These are phyloP conservation scores for Pandion haliaetus DNA, from an alignment of 2,113 vertebrate genomes.

Conservation along the genomic window DNA sequence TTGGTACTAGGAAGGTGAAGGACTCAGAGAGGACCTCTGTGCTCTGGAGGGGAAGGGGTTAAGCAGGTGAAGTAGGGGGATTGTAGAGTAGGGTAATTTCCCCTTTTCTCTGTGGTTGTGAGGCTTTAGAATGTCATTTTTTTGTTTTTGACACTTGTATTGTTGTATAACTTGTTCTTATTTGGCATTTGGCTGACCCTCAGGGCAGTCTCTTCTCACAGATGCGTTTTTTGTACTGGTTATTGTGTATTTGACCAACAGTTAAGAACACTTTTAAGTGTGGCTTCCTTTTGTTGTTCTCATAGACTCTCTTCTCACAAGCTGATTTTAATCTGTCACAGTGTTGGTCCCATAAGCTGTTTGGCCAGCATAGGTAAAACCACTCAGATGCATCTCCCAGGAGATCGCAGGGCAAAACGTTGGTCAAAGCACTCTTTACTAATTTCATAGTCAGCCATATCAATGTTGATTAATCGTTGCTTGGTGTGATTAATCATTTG, in stretches of 20 bases:
- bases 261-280: neutral
- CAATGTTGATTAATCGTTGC: neutral
- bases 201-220: neutral
- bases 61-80: neutral
- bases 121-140: neutral
- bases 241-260: neutral
- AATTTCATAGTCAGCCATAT: neutral
- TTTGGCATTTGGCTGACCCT: neutral
- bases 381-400: neutral
- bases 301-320: neutral
- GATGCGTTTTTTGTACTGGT: neutral
- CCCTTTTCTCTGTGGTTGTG: neutral
- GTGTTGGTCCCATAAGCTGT: neutral
- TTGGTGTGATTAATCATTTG: neutral
- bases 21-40: neutral
- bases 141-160: neutral
- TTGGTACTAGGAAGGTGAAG: neutral
- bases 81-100: neutral
- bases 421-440: neutral
- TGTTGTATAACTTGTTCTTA: neutral
- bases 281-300: neutral
- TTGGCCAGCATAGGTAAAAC: neutral
- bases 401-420: neutral
- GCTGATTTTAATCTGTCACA: neutral
- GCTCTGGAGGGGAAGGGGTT: neutral